These are phyloP conservation scores for Gerris lacustris DNA, from an alignment of 2,888 invertebrate species.

Conservation along the genomic window DNA sequence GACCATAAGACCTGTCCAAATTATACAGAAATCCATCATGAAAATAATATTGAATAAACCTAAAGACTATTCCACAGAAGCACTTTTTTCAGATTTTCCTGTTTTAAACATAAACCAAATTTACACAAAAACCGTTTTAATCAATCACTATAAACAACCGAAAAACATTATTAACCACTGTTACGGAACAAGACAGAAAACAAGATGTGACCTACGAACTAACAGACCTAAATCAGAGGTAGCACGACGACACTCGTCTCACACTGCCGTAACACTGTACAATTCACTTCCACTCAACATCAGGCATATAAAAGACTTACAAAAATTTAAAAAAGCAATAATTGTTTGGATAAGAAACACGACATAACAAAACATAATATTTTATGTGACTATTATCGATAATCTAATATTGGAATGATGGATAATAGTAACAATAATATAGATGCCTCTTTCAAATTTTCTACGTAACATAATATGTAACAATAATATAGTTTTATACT, in stretches of 20 bases:
- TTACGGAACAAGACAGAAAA: background rate
- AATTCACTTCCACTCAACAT: background rate
- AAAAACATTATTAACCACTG: background rate
- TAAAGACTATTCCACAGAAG: background rate
- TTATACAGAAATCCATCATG: conserved; percentile 6
- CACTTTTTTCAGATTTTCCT: no score
- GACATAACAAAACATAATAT: background rate
- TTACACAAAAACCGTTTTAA: background rate
- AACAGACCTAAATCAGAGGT: background rate
- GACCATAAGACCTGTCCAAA: background rate
- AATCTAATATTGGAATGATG: no score
- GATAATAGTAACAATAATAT: no score
- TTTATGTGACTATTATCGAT: no score
- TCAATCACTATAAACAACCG: background rate
- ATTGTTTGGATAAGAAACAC: background rate
- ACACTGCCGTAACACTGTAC: background rate
- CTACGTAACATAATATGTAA: no score
- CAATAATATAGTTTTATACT: no score
- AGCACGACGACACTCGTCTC: background rate
- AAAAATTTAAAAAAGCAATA: background rate
- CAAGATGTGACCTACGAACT: background rate
- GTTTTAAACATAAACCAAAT: background rate
- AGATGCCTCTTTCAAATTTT: no score
- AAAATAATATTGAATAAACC: conserved; percentile 7
- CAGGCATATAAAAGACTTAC: background rate